Base-by-base conservation (phyloP, 1,140 invertebrate species). In the Drosophila tropicalis region DNA sequence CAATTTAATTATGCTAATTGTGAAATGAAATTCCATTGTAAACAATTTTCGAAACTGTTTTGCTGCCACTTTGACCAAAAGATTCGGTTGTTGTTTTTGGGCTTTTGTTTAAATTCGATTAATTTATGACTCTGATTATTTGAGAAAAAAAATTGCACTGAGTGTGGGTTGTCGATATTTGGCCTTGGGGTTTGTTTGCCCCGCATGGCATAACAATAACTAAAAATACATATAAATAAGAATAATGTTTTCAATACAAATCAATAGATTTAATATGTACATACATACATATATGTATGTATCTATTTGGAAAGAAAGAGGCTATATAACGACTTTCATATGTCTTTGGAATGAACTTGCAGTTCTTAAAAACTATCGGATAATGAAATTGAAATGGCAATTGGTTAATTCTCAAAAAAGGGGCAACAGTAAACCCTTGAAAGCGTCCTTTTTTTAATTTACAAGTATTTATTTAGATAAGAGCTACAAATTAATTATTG, bases 1-100 rank as follows among this genome's bases (percentile, higher is more conserved):
- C 55, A 17, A 29, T 22, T 86, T 82, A 82, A 82, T 86, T 79
- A 77, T 77, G 76, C 60, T 56, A 79, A 87, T 76, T 89, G 76
- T 80, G 84, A 72, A 76, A 79, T 76, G 39, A 13, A 71, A 47
- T 76, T 39, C 44, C 34, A 55, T 15, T 17, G 70, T 76, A 87
- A 83, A 87, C 70, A 87, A 76, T 68, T 55, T 56, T 72, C 34
- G 81, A 22, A 40, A 36, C 57, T 74, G 62, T 56, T 63, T 69
- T 62, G 36, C 40, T 39, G 36, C 36, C 36, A 39, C 36, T 39
- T 39, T 9, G 36, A 5, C 36, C 10, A 12, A 22, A 34, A 56
- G 29, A 29, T 29, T 62, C 67, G 57, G 62, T 67, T 67, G 61
- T 36, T 39, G 57, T 67, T 25, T 1, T 4, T 10, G 2, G 36